These are phyloP conservation scores for Drosophila saltans DNA, from an alignment of 1,140 invertebrate genomes.

Conservation along the genomic window DNA sequence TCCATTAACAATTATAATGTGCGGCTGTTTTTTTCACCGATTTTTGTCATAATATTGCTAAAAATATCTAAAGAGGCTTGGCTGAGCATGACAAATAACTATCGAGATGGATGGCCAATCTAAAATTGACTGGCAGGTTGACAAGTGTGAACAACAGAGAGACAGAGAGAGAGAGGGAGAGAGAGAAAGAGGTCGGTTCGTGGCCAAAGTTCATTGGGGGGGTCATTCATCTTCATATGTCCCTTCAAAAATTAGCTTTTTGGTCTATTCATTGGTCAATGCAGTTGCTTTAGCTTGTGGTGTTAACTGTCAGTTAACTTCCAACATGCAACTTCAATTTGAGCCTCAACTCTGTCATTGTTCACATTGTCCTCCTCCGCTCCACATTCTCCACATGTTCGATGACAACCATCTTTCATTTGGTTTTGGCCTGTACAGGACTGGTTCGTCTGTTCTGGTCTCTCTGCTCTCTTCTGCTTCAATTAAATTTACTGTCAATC, in stretches of 20 bases:
- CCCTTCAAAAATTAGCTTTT: constrained; percentile 50
- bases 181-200: not conserved
- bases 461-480: constrained; percentile 50
- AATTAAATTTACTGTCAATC: constrained; percentile 76
- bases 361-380: not conserved
- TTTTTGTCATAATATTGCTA: constrained; percentile 24
- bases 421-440: not conserved
- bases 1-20: constrained; percentile 43
- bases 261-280: constrained; percentile 17
- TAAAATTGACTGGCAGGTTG: constrained; percentile 44
- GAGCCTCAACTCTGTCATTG: not conserved
- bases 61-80: constrained; percentile 36
- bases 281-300: not conserved
- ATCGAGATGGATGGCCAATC: constrained; percentile 1
- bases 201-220: constrained; percentile 40
- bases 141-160: constrained; percentile 13
- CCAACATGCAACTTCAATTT: constrained; percentile 12
- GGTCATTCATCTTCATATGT: constrained; percentile 65
- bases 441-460: constrained; percentile 30
- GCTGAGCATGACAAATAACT: constrained; percentile 23
- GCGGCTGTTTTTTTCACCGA: not conserved
- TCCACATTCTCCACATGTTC: not conserved
- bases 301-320: constrained; percentile 16
- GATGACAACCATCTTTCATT: constrained; percentile 1
- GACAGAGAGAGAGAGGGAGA: not conserved